These are phyloP conservation scores for Limnephilus marmoratus DNA, from an alignment of 2,888 invertebrate species.

Conservation along the genomic window DNA sequence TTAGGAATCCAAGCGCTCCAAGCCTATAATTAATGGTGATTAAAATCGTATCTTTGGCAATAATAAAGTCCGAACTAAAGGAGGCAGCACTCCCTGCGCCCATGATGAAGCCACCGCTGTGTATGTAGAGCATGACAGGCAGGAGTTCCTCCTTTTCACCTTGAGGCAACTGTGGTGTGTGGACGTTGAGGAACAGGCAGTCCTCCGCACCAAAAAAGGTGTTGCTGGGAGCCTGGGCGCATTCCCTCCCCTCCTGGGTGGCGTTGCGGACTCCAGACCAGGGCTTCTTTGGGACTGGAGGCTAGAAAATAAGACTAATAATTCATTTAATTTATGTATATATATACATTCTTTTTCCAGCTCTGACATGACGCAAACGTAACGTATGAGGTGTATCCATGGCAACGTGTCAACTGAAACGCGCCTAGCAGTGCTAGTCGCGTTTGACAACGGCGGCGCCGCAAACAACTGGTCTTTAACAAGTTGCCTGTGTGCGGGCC, in stretches of 20 bases:
- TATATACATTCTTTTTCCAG: too few species aligned
- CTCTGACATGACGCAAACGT: too few species aligned
- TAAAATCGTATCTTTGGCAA: conserved; percentile 64
- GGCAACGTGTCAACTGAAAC: too few species aligned
- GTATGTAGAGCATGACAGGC: conserved; percentile 66
- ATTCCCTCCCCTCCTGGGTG: conserved; percentile 69
- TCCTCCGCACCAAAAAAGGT: conserved; percentile 65
- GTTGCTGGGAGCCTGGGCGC: neutral
- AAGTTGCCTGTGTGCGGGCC: too few species aligned
- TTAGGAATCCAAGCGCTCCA: conserved; percentile 66
- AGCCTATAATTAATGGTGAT: conserved; percentile 68
- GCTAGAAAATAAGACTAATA: conserved; percentile 42
- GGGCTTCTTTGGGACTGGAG: conserved; percentile 68
- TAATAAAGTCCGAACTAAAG: conserved; percentile 67
- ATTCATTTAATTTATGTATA: too few species aligned
- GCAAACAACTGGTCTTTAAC: too few species aligned
- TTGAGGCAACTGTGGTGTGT: conserved; percentile 60
- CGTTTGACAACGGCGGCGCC: too few species aligned
- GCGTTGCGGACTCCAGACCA: conserved; percentile 71
- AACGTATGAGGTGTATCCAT: too few species aligned
- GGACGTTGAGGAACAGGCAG: conserved; percentile 67
- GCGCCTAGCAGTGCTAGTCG: too few species aligned
- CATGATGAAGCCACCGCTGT: conserved; percentile 67
- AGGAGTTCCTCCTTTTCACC: neutral
- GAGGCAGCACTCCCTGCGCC: conserved; percentile 65